Base-by-base conservation (phyloP, 2,113 vertebrate genomes). In the Antechinus stuartii region DNA sequence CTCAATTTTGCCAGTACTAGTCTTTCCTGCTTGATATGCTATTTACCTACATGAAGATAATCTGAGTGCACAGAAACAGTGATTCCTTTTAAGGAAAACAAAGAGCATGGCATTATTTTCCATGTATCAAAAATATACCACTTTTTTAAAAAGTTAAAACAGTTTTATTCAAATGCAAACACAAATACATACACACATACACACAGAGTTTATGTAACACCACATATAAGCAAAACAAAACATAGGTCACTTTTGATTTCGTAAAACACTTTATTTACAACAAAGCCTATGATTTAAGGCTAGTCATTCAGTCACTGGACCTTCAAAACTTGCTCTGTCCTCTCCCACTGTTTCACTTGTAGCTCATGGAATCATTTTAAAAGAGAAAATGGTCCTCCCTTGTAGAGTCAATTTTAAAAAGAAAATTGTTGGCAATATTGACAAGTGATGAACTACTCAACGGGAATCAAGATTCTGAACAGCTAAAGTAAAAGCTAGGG, bases 391-490 rank as follows among this genome's bases (percentile, higher is more conserved):
- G 42, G 35, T 84, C 68, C n/a, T 84, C 35, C 10, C 25, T 35
- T 25, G 8, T 52, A 3, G 8, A 57, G 76, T 55, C 23, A 53
- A 16, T 22, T 19, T 24, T 0, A 0, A 3, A 2, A 4, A 35
- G 22, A 3, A 12, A 54, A n/a, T 3, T 10, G 7, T 22, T 0
- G 2, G 30, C 57, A 52, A 9, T 12, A 9, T 84, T 89, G 49
- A 50, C 9, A 27, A 0, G 8, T 24, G 0, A 1, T 22, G 1
- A 42, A 91, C 46, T 23, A 47, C 50, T 27, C 24, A 7, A 42
- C 2, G 7, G 49, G n/a, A 54, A 97, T n/a, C 47, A 76, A 54
- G 68, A 84, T n/a, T 84, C 0, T 23, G 89, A 92, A n/a, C 0
- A 54, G 24, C 2, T 91, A 11, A 89, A 56, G 24, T 27, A 47